phyloP scores from a whole-genome alignment of 2,888 invertebrate species.

The Colostygia pectinataria region DNA sequence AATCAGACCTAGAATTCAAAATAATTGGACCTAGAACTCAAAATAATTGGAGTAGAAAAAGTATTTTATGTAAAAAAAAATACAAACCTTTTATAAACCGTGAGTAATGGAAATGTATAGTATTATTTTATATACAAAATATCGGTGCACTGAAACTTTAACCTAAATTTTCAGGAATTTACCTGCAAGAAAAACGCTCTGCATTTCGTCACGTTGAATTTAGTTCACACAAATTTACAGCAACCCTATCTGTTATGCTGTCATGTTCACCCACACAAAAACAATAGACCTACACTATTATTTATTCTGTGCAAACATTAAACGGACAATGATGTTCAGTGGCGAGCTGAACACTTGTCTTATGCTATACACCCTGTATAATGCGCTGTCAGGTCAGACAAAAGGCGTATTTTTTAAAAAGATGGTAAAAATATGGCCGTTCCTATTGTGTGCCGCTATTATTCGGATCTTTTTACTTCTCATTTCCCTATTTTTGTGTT shows the following conservation, averaged over 20 bases:
- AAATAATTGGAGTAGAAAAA: too few species aligned
- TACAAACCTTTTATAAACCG: too few species aligned
- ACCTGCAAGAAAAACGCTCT: not conserved
- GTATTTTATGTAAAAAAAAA: too few species aligned
- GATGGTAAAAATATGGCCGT: constrained; percentile 73
- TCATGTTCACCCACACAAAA: constrained; percentile 42
- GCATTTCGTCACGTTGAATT: not conserved
- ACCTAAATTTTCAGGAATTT: not conserved
- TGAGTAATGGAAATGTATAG: too few species aligned
- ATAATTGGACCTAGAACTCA: too few species aligned
- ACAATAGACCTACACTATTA: constrained; percentile 43
- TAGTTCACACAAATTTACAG: constrained; percentile 6
- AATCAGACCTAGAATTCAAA: too few species aligned
- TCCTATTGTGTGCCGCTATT: constrained; percentile 63
- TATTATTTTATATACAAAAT: too few species aligned
- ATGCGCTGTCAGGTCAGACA: constrained; percentile 73
- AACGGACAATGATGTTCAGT: constrained; percentile 59
- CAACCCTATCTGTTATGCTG: constrained; percentile 36
- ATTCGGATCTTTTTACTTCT: constrained; percentile 71
- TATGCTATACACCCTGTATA: constrained; percentile 56
- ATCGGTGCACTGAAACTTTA: too few species aligned
- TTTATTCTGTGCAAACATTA: constrained; percentile 38
- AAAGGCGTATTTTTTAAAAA: constrained; percentile 64
- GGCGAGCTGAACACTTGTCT: constrained; percentile 70
- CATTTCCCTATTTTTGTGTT: constrained; percentile 75